Evolutionary conservation across 2,113 vertebrate genomes (phyloP).

Genomic region (Clarias batrachus): DNA sequence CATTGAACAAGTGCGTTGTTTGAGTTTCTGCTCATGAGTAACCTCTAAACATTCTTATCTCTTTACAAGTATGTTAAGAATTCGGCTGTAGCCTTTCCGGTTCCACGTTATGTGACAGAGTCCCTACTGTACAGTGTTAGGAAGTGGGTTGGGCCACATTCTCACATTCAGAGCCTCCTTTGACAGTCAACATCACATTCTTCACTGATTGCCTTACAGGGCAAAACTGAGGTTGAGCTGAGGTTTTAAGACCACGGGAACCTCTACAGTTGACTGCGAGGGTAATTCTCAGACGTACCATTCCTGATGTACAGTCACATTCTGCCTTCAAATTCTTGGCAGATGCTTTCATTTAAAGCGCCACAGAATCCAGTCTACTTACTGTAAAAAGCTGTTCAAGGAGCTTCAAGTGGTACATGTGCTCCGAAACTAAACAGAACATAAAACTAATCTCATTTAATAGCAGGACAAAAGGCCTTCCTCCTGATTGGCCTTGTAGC

Average conservation of each 20-base stretch:
- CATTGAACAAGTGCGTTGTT: slow-evolving; percentile 25
- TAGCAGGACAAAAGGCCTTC: background rate
- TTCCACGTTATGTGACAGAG: background rate
- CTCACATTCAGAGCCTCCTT: background rate
- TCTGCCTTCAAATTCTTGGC: background rate
- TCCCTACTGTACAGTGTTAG: background rate
- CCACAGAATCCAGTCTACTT: background rate
- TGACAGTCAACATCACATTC: background rate
- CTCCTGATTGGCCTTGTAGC: background rate
- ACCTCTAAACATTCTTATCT: slow-evolving; percentile 33
- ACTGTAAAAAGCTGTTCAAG: background rate
- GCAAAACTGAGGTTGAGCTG: background rate
- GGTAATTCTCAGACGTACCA: background rate
- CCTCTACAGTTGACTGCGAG: background rate
- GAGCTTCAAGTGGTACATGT: background rate
- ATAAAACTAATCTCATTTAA: background rate
- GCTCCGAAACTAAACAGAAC: background rate
- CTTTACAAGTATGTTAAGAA: slow-evolving; percentile 30
- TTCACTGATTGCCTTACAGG: background rate
- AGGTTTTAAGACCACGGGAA: background rate
- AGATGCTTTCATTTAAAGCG: background rate
- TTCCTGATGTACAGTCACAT: background rate
- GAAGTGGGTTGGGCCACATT: background rate
- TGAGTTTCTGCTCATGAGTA: slow-evolving; percentile 30
- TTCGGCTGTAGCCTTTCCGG: slow-evolving; percentile 1